Percentiles rank a stretch among this genome's conserved stretches.
These are phyloP conservation scores for Tapirus indicus DNA, from an alignment of 2,797 vertebrate genomes.

Conservation along the genomic window DNA sequence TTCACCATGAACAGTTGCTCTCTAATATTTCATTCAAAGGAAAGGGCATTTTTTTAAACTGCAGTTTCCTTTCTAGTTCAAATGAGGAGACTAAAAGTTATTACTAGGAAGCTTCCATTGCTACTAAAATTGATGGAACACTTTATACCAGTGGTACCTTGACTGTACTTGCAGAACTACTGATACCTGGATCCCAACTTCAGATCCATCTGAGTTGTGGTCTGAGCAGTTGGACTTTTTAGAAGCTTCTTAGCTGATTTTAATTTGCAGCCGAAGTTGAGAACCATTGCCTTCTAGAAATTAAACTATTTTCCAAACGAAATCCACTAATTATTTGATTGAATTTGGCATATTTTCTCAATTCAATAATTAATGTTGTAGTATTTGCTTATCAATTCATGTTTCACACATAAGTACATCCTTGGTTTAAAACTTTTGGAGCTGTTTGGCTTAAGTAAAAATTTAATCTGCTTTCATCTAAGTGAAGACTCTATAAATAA, in stretches of 20 bases:
- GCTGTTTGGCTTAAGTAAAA: background rate
- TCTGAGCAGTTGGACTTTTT: background rate
- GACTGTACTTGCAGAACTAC: background rate
- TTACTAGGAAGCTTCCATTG: background rate
- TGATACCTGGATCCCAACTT: background rate
- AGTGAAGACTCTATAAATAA: background rate
- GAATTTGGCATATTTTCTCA: constrained; percentile 44
- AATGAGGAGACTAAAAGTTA: background rate
- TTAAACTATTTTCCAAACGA: constrained; percentile 42
- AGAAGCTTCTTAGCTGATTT: background rate
- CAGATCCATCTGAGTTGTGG: background rate
- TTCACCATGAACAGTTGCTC: background rate
- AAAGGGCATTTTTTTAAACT: background rate
- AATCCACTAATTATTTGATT: background rate
- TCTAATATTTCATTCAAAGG: background rate
- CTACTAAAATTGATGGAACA: background rate
- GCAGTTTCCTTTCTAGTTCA: constrained; percentile 4
- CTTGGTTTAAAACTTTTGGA: constrained; percentile 25
- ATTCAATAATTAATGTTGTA: background rate
- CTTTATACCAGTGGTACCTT: background rate
- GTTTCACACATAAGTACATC: background rate
- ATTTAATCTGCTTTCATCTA: background rate
- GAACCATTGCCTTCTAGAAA: background rate
- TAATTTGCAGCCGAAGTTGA: constrained; percentile 2
- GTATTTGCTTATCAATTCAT: constrained; percentile 10